Percentiles rank a stretch among this genome's conserved stretches.
Conservation (phyloP, 2,113 vertebrate species). For the Tursiops truncatus region DNA sequence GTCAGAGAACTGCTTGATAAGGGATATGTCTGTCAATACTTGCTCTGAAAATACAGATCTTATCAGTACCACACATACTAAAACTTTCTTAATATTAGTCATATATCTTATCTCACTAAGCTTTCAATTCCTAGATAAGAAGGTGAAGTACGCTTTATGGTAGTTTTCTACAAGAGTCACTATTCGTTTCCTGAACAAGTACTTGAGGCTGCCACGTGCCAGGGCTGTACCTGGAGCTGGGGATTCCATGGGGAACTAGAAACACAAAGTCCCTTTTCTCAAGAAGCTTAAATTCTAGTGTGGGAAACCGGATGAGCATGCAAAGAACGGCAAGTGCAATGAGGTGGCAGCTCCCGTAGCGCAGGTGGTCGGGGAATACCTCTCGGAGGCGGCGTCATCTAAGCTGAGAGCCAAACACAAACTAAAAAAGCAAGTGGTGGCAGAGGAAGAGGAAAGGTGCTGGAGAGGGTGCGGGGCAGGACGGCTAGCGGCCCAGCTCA, state of each 20-base stretch:
- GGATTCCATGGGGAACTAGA: rapidly evolving
- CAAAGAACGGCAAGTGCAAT: rapidly evolving
- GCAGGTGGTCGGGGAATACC: rapidly evolving
- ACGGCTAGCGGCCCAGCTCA: rapidly evolving
- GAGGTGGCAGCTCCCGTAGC: rapidly evolving
- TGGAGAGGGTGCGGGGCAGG: rapidly evolving
- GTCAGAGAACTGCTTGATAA: neutral
- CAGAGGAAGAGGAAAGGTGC: too few relatives aligned
- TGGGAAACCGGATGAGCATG: too few relatives aligned
- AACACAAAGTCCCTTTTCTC: neutral
- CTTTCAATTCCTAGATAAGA: neutral
- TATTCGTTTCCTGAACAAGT: too few relatives aligned
- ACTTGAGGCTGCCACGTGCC: neutral
- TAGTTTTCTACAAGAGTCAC: too few relatives aligned
- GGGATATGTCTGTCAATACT: neutral
- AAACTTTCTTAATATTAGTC: neutral
- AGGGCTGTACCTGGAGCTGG: neutral
- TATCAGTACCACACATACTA: neutral
- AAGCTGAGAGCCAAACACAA: neutral
- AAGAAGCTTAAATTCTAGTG: rapidly evolving
- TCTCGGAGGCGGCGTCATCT: too few relatives aligned
- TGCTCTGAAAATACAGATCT: neutral
- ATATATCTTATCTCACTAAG: neutral
- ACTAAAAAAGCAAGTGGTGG: neutral
- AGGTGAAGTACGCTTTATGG: neutral